phyloP scores from a whole-genome alignment of 2,113 vertebrate species.

The Silurus asotus region DNA sequence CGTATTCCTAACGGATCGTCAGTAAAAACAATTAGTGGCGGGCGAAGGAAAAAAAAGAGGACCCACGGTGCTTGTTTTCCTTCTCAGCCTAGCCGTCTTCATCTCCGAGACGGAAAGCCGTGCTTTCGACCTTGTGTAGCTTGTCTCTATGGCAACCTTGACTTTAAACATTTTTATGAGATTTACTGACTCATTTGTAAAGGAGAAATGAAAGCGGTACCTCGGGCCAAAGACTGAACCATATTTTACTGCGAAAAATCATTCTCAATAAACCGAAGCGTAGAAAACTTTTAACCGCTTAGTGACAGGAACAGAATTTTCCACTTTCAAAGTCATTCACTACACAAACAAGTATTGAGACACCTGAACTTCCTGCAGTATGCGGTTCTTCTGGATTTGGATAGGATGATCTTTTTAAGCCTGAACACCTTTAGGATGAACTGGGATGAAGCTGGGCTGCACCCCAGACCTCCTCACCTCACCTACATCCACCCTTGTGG shows the following conservation, averaged over 20 bases:
- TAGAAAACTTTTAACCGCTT: background rate
- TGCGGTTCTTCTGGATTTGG: too few species aligned
- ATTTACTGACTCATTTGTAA: conserved; percentile 18
- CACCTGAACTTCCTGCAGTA: too few species aligned
- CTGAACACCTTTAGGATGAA: too few species aligned
- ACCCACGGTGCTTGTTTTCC: background rate
- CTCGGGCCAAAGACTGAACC: background rate
- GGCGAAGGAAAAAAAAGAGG: background rate
- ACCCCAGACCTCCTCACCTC: too few species aligned
- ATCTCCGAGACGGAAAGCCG: background rate
- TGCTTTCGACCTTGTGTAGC: conserved; percentile 3
- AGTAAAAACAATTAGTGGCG: background rate
- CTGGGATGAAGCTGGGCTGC: too few species aligned
- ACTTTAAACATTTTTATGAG: conserved; percentile 17
- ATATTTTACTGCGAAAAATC: background rate
- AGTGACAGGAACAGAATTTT: background rate
- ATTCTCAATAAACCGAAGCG: background rate
- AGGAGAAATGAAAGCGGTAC: background rate
- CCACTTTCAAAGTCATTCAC: too few species aligned
- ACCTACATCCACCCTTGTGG: too few species aligned
- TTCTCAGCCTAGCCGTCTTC: background rate
- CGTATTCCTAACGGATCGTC: background rate
- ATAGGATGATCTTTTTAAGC: too few species aligned
- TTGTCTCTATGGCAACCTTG: conserved; percentile 35
- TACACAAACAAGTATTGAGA: too few species aligned